Conservation (phyloP, 2,888 invertebrate species). For the Lasiommata megera region DNA sequence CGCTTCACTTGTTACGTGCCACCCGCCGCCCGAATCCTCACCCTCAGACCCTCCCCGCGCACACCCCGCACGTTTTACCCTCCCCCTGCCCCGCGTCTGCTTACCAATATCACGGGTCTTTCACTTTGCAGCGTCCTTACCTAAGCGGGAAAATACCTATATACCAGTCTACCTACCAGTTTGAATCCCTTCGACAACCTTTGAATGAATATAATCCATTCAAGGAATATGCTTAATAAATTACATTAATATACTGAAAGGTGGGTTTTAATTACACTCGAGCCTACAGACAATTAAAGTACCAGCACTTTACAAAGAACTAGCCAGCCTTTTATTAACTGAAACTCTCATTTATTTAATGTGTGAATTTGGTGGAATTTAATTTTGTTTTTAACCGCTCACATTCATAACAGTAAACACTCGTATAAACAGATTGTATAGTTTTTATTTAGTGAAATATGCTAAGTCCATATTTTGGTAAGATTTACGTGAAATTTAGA, state of each 20-base stretch:
- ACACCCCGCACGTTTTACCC: conserved; percentile 42
- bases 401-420: no score
- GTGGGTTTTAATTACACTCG: background rate
- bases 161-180: conserved; percentile 40
- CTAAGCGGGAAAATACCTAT: conserved; percentile 36
- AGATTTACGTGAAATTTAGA: no score
- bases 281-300: background rate
- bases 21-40: conserved; percentile 61
- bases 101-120: conserved; percentile 68
- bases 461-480: no score
- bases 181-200: conserved; percentile 29
- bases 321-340: no score
- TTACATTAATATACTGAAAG: conserved; percentile 9
- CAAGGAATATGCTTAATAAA: conserved; percentile 24
- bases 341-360: no score
- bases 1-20: conserved; percentile 80
- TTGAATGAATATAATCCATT: conserved; percentile 25
- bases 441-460: no score
- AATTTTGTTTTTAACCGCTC: no score
- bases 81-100: conserved; percentile 60
- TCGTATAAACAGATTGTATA: no score
- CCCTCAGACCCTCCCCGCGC: conserved; percentile 36
- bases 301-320: background rate
- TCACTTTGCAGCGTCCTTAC: conserved; percentile 72
- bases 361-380: no score